Conservation (phyloP, 2,888 invertebrate genomes). For the Orthosia cruda region DNA sequence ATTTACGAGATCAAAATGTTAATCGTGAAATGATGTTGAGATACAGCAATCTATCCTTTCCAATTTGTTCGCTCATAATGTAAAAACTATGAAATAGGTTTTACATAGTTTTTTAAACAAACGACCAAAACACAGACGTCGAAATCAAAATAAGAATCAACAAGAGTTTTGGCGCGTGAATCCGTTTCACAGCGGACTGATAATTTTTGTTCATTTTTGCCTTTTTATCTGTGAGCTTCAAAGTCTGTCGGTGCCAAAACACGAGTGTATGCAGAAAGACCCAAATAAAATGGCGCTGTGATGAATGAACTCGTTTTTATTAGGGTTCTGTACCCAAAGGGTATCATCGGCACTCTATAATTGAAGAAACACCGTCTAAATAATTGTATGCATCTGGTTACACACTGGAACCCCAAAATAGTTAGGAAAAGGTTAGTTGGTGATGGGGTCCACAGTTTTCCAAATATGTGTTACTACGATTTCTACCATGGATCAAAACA, state of each 20-base stretch:
- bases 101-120: constrained; percentile 2
- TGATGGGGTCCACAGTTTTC: no score
- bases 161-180: constrained; percentile 56
- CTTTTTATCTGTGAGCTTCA: constrained; percentile 51
- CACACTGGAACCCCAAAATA: no score
- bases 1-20: no score
- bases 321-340: not conserved
- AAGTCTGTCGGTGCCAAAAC: constrained; percentile 60
- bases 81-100: not conserved
- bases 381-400: no score
- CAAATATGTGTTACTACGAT: no score
- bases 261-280: constrained; percentile 52
- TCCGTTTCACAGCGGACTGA: constrained; percentile 39
- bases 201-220: constrained; percentile 45
- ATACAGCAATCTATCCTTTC: not conserved
- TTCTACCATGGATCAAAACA: not conserved
- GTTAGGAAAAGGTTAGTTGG: no score
- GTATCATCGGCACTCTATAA: not conserved
- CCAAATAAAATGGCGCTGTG: constrained; percentile 55
- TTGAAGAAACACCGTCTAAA: not conserved
- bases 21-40: no score
- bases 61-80: not conserved
- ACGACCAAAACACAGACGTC: constrained; percentile 16
- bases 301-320: constrained; percentile 60
- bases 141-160: constrained; percentile 56